Conservation (phyloP, 2,797 vertebrate species). For the Naso thynnoides region DNA sequence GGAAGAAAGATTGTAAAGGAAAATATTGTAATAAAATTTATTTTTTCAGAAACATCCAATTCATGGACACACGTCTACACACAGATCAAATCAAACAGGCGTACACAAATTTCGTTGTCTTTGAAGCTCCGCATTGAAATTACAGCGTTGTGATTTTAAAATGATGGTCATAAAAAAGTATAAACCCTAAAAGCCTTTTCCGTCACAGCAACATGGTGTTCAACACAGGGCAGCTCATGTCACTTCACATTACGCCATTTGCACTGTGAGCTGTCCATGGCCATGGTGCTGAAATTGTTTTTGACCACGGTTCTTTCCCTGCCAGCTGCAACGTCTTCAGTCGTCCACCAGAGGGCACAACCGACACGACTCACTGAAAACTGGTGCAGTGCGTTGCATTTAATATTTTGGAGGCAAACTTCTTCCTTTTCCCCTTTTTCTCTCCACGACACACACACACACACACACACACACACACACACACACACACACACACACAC, state of each 20-base stretch:
- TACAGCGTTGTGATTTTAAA: background rate
- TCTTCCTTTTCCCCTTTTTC: background rate
- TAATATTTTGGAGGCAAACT: background rate
- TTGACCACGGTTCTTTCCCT: background rate
- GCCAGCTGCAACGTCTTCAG: background rate
- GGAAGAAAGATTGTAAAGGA: background rate
- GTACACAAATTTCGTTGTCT: background rate
- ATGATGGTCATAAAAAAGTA: background rate
- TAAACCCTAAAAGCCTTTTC: background rate
- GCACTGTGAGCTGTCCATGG: constrained; percentile 63
- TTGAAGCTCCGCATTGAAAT: background rate
- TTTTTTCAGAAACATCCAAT: constrained; percentile 2
- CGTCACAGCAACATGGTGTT: background rate
- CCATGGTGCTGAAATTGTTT: constrained; percentile 69
- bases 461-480: background rate
- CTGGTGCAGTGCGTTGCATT: background rate
- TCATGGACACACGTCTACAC: background rate
- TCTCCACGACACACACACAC: background rate
- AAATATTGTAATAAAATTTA: background rate
- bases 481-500: background rate
- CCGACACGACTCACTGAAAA: background rate
- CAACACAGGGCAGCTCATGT: background rate
- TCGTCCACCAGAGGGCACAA: constrained; percentile 64
- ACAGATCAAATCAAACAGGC: background rate
- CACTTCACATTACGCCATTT: background rate